Conservation (phyloP, 2,113 vertebrate genomes). For the Morone saxatilis region DNA sequence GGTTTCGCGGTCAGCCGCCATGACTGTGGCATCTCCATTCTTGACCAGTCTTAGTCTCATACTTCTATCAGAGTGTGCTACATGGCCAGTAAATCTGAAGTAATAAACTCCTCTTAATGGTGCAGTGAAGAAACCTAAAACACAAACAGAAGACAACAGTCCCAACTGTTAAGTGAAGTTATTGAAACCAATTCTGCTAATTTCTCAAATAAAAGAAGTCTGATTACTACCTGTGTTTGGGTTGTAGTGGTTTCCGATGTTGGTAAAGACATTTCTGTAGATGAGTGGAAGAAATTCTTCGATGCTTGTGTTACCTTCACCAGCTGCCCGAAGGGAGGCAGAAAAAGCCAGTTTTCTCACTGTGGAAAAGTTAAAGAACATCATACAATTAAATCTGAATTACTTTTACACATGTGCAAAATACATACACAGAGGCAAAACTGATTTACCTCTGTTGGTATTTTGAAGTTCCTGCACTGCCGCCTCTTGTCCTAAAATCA, state of each 20-base stretch:
- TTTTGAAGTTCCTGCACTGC: constrained; percentile 33
- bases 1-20: not conserved
- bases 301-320: not conserved
- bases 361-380: constrained; percentile 29
- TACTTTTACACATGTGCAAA: not conserved
- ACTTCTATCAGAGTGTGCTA: fast-evolving
- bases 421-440: not conserved
- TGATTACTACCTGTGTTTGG: constrained; percentile 45
- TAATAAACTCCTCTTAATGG: constrained; percentile 57
- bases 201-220: not conserved
- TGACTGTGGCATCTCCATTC: constrained; percentile 1
- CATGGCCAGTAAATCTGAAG: constrained; percentile 47
- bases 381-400: not conserved
- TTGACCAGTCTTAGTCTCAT: not conserved
- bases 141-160: not conserved
- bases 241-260: constrained; percentile 59
- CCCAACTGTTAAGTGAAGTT: not conserved
- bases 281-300: fast-evolving
- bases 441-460: not conserved
- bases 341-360: constrained; percentile 54
- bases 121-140: constrained; percentile 60
- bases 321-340: constrained; percentile 42
- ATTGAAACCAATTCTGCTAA: not conserved
- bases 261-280: constrained; percentile 56
- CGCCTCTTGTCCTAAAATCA: constrained; percentile 21